Base-by-base conservation (phyloP, 1,140 invertebrate genomes). In the Camponotus vicinus region DNA sequence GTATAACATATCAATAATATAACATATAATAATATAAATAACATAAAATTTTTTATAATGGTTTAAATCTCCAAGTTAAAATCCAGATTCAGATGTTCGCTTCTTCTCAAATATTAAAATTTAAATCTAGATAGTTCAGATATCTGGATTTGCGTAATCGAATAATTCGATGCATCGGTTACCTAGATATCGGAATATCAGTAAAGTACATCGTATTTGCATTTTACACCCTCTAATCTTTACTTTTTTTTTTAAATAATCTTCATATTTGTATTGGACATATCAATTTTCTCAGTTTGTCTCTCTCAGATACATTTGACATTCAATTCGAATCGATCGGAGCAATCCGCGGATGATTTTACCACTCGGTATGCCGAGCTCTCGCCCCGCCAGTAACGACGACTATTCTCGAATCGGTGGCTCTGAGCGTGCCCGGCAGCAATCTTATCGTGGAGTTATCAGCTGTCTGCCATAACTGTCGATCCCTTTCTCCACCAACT, bases 401-500 rank as follows among this genome's bases (percentile, higher is more conserved):
- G 69, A 45, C 79, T 63, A 83, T 83, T 61, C 79, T 49, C 69
- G 55, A n/a, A 37, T 42, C 32, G 55, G 45, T 6, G 49, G 15
- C 13, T n/a, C 55, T 61, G 15, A 83, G 55, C 79, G 79, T 73
- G 79, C 69, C 40, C 69, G 59, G 6, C 57, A 18, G 69, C 79
- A 75, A 83, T 83, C 79, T 83, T 83, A 73, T 83, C 79, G 69
- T 13, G 34, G 45, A 85, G 59, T 78, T 78, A 57, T 77, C 73
- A 78, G 82, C 71, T 78, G 59, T 85, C 82, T 85, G 73, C 73
- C 82, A 85, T 85, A 85, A 85, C 82, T 84, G 45, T 78, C 82
- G 82, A 57, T 85, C 73, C 80, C 71, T 55, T 42, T 34, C 57
- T 32, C 52, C 70, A 6, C 34, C 11, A 40, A 45, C 32, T 86